Evolutionary conservation across 2,888 invertebrate genomes (phyloP), one percentile per base, ranked within the genome.

Genomic region (Agapostemon virescens): DNA sequence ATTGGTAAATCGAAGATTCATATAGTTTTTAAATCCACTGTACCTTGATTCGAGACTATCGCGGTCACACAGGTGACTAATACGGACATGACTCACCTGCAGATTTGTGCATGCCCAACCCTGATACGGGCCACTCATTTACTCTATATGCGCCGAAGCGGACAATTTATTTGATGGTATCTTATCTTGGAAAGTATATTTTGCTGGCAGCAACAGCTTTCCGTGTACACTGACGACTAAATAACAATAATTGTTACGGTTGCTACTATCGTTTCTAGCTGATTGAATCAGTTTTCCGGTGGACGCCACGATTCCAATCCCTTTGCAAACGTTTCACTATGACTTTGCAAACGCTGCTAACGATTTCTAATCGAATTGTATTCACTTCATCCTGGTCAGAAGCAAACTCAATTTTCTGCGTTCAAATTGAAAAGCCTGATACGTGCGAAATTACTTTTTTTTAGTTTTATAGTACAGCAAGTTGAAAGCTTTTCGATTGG

Each of bases 141-240:
- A 52, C 42, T 58, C 20, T 42, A 40, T 42, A 52, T 33, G 36
- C 40, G 58, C 61, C 36, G 63, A 63, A 36, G 33, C 26, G 30
- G 17, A 52, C 68, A 26, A 58, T 64, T 77, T 64, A 77, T 69
- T 69, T 17, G 23, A 42, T 40, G 49, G 69, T 55, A 45, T 23
- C 63, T 69, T 69, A 78, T 77, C 77, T 64, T 1, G n/a, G 15
- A n/a, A 23, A 64, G 36, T 55, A 64, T 38, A 38, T 73, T 55
- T 64, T n/a, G n/a, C 52, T 23, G 7, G 38, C 20, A 42, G 36
- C 55, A 58, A 77, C 30, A 52, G 68, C 30, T 33, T 36, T 36
- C 36, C 61, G 63, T 49, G 30, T 13, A 42, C n/a, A 6, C 17
- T 55, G 55, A 20, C 40, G 40, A 23, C 26, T 26, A 45, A 77